A percentile compares a stretch with the other conserved stretches of the same genome.
These are phyloP conservation scores for Microtus montanus DNA, from an alignment of 2,113 vertebrate species.

Conservation along the genomic window DNA sequence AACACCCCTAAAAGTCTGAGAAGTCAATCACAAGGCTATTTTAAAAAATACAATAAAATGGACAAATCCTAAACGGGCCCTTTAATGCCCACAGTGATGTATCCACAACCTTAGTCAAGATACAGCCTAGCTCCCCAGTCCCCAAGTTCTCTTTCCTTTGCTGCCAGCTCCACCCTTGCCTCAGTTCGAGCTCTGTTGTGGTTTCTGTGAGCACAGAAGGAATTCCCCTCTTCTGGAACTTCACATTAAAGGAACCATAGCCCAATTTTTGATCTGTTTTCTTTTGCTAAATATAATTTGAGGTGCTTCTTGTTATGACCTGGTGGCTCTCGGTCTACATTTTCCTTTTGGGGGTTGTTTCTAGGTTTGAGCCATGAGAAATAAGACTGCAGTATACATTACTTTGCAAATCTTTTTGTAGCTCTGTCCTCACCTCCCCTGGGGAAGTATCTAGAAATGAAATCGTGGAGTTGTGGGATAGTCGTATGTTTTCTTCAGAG, in stretches of 20 bases:
- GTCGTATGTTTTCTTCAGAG: neutral
- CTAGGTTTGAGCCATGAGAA: neutral
- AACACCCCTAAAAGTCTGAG: too few species aligned
- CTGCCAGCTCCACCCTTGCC: neutral
- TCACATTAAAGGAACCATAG: neutral
- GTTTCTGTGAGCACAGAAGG: neutral
- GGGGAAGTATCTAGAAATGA: neutral
- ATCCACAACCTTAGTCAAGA: neutral
- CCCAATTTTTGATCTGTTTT: neutral
- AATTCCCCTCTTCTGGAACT: neutral
- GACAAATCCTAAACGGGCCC: neutral
- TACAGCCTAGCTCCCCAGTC: neutral
- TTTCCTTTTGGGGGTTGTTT: neutral
- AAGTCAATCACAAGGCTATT: neutral
- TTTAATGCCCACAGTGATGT: neutral
- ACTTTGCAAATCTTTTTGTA: neutral
- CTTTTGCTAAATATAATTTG: neutral
- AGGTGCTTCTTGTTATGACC: neutral
- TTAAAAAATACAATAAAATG: neutral
- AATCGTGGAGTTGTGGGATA: neutral
- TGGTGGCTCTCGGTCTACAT: neutral
- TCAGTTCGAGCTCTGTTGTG: neutral
- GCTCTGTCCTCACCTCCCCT: neutral
- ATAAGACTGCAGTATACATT: neutral
- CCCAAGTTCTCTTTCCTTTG: neutral